Percentiles rank a stretch among this genome's conserved stretches.
phyloP scores from a whole-genome alignment of 2,888 invertebrate species.

The Melinaea marsaeus region DNA sequence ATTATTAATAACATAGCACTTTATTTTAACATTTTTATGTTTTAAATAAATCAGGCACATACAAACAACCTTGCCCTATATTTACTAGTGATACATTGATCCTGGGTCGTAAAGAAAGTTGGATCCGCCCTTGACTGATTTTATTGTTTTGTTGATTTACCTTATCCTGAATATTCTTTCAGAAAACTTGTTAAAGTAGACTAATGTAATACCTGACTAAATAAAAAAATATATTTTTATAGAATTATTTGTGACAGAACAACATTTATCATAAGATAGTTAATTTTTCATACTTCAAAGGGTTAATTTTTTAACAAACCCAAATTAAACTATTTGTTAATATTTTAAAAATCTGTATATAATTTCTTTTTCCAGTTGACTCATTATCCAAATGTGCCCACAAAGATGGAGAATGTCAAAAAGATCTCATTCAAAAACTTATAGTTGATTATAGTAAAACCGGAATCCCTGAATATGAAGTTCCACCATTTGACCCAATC shows the following conservation, averaged over 20 bases:
- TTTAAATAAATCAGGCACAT: neutral
- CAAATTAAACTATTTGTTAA: no score
- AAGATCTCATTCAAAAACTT: constrained; percentile 22
- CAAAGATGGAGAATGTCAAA: constrained; percentile 26
- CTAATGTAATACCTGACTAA: neutral
- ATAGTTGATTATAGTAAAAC: constrained; percentile 36
- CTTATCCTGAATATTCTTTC: neutral
- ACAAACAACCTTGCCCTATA: neutral
- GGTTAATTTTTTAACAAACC: no score
- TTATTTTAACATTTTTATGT: neutral
- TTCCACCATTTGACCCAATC: constrained; percentile 28
- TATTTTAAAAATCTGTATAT: no score
- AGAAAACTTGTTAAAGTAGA: neutral
- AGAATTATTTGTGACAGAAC: no score
- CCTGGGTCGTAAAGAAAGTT: neutral
- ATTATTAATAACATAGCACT: no score
- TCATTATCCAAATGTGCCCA: constrained; percentile 26
- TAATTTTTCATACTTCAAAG: no score
- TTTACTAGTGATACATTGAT: constrained; percentile 3
- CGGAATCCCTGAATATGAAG: constrained; percentile 36
- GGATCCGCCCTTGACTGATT: constrained; percentile 4
- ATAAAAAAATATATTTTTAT: neutral
- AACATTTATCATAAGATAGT: no score
- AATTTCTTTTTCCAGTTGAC: constrained; percentile 22
- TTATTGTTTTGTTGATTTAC: constrained; percentile 6